Evolutionary conservation across 2,797 vertebrate species (phyloP).

Genomic region (Enteromius viviparus): DNA sequence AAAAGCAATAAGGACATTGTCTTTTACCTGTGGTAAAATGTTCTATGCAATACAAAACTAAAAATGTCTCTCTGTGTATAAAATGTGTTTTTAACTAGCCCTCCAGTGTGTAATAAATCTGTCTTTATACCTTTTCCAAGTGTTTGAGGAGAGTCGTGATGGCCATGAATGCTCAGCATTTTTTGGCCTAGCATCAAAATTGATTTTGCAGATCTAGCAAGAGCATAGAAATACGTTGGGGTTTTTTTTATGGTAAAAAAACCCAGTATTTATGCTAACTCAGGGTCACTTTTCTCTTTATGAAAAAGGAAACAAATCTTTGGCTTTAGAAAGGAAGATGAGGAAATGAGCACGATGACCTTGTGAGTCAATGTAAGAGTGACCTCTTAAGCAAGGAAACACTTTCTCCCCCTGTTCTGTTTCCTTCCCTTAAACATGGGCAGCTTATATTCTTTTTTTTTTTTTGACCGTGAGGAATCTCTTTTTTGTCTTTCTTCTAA

Average conservation of each 20-base stretch:
- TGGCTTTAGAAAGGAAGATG: slow-evolving; percentile 26
- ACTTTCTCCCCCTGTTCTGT: slow-evolving; percentile 12
- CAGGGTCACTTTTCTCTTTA: background rate
- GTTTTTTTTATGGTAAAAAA: background rate
- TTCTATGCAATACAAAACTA: slow-evolving; percentile 24
- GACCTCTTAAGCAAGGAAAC: slow-evolving; percentile 9
- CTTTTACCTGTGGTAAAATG: slow-evolving; percentile 40
- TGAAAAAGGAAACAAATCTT: slow-evolving; percentile 21
- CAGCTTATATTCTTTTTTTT: background rate
- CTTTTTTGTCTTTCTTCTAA: background rate
- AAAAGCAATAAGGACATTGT: slow-evolving; percentile 12
- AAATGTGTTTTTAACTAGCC: slow-evolving; percentile 32
- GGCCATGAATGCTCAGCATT: background rate
- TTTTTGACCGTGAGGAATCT: background rate
- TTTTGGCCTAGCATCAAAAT: background rate
- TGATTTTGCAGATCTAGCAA: background rate
- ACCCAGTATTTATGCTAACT: background rate
- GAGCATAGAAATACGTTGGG: background rate
- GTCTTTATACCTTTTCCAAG: slow-evolving; percentile 31
- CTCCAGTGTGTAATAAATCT: slow-evolving; percentile 42
- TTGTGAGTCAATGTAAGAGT: background rate
- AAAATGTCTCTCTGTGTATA: slow-evolving; percentile 24
- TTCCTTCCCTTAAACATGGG: slow-evolving; percentile 9
- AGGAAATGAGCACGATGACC: background rate
- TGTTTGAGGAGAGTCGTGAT: background rate